A percentile compares a stretch with the other conserved stretches of the same genome.
phyloP scores from a whole-genome alignment of 2,888 invertebrate species.

The Rhamphomyia laevipes region DNA sequence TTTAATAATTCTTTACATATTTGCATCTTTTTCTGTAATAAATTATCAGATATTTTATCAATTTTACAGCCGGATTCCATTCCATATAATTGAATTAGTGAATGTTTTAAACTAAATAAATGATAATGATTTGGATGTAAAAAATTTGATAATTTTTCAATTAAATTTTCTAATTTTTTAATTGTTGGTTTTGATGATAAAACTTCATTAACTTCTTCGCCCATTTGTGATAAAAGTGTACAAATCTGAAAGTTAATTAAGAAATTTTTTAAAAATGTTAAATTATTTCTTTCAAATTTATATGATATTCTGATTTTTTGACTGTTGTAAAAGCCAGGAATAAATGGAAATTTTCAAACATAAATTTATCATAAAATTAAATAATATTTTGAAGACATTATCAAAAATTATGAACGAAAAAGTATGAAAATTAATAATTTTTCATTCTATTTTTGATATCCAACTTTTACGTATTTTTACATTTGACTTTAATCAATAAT shows the following conservation, averaged over 20 bases:
- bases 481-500: no score
- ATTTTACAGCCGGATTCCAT: conserved; percentile 49
- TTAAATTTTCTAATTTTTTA: conserved; percentile 48
- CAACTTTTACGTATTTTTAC: no score
- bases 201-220: conserved; percentile 60
- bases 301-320: no score
- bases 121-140: conserved; percentile 79
- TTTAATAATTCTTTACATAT: conserved; percentile 54
- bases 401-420: no score
- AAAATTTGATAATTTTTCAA: conserved; percentile 58
- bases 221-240: conserved; percentile 57
- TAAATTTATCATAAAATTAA: no score
- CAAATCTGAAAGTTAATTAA: conserved; percentile 21
- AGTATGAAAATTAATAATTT: no score
- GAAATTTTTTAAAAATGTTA: no score
- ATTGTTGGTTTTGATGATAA: conserved; percentile 43
- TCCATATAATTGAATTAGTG: conserved; percentile 68
- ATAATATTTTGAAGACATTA: no score
- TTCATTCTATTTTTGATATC: no score
- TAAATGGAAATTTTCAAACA: no score
- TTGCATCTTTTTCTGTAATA: conserved; percentile 50
- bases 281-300: no score
- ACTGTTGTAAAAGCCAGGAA: no score
- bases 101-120: conserved; percentile 68
- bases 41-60: conserved; percentile 44